Conservation (phyloP, 1,140 invertebrate genomes). For the Caenorhabditis briggsae region DNA sequence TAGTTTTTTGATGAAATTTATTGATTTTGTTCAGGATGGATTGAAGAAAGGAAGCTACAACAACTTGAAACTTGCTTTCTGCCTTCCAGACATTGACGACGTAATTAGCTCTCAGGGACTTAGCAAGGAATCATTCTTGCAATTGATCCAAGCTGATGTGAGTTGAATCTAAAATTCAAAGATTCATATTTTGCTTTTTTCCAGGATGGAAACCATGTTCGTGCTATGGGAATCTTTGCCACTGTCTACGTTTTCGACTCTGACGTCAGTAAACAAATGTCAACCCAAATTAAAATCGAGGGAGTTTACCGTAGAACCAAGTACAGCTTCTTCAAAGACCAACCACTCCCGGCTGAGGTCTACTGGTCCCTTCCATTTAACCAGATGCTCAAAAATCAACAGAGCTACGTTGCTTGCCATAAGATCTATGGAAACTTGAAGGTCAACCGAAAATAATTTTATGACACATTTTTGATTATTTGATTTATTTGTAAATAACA, state of each 20-base stretch:
- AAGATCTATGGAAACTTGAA: constrained; percentile 77
- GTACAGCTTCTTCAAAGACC: constrained; percentile 71
- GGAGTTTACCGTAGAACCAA: constrained; percentile 75
- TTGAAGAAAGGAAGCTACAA: constrained; percentile 75
- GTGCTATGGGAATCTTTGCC: constrained; percentile 76
- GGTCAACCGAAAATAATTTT: constrained; percentile 63
- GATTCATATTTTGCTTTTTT: constrained; percentile 43
- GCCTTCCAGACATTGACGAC: constrained; percentile 76
- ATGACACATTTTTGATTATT: neutral
- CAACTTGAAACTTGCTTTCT: constrained; percentile 76
- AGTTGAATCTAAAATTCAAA: constrained; percentile 20
- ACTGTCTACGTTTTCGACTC: constrained; percentile 77
- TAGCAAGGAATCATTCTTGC: constrained; percentile 74
- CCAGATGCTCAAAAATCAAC: constrained; percentile 73
- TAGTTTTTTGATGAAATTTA: neutral
- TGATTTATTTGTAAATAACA: constrained; percentile 26
- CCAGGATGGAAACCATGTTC: constrained; percentile 73
- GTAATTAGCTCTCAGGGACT: constrained; percentile 75
- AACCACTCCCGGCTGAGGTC: constrained; percentile 67
- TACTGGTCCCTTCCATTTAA: constrained; percentile 75
- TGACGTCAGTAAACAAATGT: constrained; percentile 75
- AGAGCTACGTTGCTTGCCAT: constrained; percentile 74
- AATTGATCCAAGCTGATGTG: constrained; percentile 75
- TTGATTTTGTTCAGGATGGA: constrained; percentile 61
- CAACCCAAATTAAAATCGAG: constrained; percentile 74